A percentile compares a stretch with the other conserved stretches of the same genome.
Conservation (phyloP, 2,797 vertebrate genomes). For the Tenualosa thibaudeaui region DNA sequence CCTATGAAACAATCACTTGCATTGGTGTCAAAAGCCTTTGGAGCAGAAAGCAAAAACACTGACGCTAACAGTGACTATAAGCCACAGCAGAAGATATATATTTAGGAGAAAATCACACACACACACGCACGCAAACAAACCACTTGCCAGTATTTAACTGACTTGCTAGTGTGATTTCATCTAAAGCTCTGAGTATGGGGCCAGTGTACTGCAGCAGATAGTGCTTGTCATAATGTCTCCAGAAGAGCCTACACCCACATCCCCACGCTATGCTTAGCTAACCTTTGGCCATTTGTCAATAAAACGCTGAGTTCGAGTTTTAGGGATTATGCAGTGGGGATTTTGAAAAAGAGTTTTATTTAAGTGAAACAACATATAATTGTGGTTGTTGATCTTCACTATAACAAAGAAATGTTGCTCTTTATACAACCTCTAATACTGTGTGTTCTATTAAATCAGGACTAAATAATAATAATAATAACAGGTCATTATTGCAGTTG, state of each 20-base stretch:
- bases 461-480: not conserved
- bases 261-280: not conserved
- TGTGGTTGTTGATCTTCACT: not conserved
- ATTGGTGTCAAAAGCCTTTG: slow-evolving; percentile 36
- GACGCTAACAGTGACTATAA: not conserved
- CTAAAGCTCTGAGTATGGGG: not conserved
- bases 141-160: not conserved
- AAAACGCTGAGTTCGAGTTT: not conserved
- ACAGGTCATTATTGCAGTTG: not conserved
- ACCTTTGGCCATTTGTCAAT: not conserved
- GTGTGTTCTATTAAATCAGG: not conserved
- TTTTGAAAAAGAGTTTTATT: not conserved
- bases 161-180: not conserved
- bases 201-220: not conserved
- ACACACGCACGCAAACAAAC: not conserved
- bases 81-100: slow-evolving; percentile 2
- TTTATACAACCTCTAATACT: not conserved
- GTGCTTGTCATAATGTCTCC: not conserved
- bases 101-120: not conserved
- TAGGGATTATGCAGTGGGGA: not conserved
- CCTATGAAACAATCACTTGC: slow-evolving; percentile 30
- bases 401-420: not conserved
- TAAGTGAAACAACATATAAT: not conserved
- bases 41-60: slow-evolving; percentile 17
- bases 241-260: not conserved